Base-by-base conservation (phyloP, 2,888 invertebrate genomes). In the Clostera curtula region DNA sequence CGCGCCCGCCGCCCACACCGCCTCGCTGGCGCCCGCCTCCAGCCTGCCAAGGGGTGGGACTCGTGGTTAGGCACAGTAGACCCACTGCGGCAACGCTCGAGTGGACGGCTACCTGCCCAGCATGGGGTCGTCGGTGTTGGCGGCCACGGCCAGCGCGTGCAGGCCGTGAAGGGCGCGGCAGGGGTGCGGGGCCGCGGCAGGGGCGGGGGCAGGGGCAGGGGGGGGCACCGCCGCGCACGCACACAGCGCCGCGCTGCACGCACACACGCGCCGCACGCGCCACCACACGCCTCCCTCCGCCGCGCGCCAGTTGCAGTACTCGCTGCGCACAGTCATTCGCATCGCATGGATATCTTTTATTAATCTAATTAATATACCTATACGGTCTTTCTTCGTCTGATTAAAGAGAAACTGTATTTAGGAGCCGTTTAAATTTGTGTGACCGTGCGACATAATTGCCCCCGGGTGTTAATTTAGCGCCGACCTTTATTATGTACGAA, bases 261-360 rank as follows among this genome's bases (percentile, higher is more conserved):
- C 51, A 53, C 30, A 41, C 34, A 26, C 36, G 36, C 89, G 90
- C 43, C 56, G 87, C 45, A 86, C 85, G 69, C 96, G 90, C 49
- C 89, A 88, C 52, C 86, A 86, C 40, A 86, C 86, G 56, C 90
- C 43, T 27, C 86, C 87, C 38, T 85, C 87, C 48, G 90, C 89
- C 30, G 35, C 39, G 69, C 90, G 90, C 57, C 88, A 89, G 43
- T 86, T 87, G 62, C 92, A 90, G 77, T 95, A 95, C 70, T 95
- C 95, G 65, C 95, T 95, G 74, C 6, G 6, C 3, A 21, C 10
- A 5, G 15, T 6, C 6, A 15, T 15, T 4, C 6, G 4, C 15
- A 15, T 5, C 6, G 4, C 6, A 15, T n/a, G n/a, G n/a, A n/a
- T n/a, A n/a, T n/a, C n/a, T n/a, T n/a, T n/a, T n/a, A n/a, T n/a